phyloP scores from a whole-genome alignment of 2,888 invertebrate species.

The Apodemia hepburni region DNA sequence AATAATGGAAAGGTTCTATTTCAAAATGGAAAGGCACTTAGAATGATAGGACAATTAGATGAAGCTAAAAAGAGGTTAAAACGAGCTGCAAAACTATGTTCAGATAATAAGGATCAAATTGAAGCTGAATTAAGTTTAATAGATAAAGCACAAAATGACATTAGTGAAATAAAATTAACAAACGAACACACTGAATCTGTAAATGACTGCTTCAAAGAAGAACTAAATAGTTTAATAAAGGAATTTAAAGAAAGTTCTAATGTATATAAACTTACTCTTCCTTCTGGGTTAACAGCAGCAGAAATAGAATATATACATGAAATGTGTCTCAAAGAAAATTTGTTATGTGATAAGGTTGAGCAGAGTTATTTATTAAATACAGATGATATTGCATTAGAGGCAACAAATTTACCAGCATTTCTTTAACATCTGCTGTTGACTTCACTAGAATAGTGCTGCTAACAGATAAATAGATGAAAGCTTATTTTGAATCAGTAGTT shows the following conservation, averaged over 20 bases:
- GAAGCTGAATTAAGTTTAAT: slow-evolving; percentile 75
- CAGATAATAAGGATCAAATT: slow-evolving; percentile 72
- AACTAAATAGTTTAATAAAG: slow-evolving; percentile 65
- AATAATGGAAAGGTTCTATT: slow-evolving; percentile 82
- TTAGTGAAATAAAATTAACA: slow-evolving; percentile 47
- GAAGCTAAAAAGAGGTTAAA: slow-evolving; percentile 78
- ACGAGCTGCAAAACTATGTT: slow-evolving; percentile 74
- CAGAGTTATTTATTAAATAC: background rate
- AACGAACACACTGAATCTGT: slow-evolving; percentile 40
- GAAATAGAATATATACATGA: slow-evolving; percentile 6
- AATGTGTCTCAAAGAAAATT: background rate
- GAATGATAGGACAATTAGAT: slow-evolving; percentile 77
- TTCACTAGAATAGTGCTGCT: too few relatives aligned
- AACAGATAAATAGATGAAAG: too few relatives aligned
- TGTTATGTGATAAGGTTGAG: background rate
- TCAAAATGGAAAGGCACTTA: slow-evolving; percentile 85
- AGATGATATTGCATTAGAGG: background rate
- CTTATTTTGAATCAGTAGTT: too few relatives aligned
- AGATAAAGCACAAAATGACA: slow-evolving; percentile 46
- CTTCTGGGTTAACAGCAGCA: background rate
- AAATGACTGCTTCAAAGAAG: slow-evolving; percentile 57
- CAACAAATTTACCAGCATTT: background rate
- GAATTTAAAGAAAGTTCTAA: slow-evolving; percentile 63
- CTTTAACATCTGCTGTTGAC: too few relatives aligned
- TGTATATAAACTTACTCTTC: slow-evolving; percentile 61